Evolutionary conservation across 2,888 invertebrate genomes (phyloP), one percentile per base, ranked within the genome.

Genomic region (Thysanoteuthis rhombus): DNA sequence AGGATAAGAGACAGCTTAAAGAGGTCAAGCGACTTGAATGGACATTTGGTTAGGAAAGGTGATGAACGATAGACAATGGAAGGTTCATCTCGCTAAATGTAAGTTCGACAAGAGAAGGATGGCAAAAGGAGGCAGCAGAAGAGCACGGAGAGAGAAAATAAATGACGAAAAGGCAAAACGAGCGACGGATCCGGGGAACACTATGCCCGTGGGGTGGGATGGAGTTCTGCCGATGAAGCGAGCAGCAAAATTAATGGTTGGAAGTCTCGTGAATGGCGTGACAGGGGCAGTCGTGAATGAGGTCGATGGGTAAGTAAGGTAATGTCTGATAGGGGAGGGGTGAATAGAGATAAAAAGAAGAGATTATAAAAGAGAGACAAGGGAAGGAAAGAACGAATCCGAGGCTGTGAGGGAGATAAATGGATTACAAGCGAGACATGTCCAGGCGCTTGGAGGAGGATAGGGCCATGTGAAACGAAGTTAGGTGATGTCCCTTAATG

Each of bases 1-100:
- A n/a, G 75, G 75, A 75, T 75, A 75, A 75, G n/a, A n/a, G 75
- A 75, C n/a, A 75, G n/a, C 10, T n/a, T 75, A 75, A 75, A 75
- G 75, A 75, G 75, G 75, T 75, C 75, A 75, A 75, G n/a, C 75
- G 75, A 12, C n/a, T 75, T n/a, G 75, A 75, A n/a, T 75, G 75
- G n/a, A 75, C 75, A 75, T 75, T 75, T 75, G 75, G 75, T 75
- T 75, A n/a, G 75, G 75, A 75, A 75, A 75, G 75, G 75, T 75
- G 75, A 75, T 75, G 75, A 75, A 75, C 75, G 75, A 36, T 75
- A 75, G 75, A 75, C 75, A 75, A 75, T 75, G 75, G 75, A 36
- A n/a, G 75, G 75, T 36, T 75, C 75, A 75, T 75, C 36, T 75
- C 75, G n/a, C n/a, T 75, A n/a, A 75, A 75, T 36, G n/a, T 75